Percentiles rank a stretch among this genome's conserved stretches.
These are phyloP conservation scores for Tupiocoris notatus DNA, from an alignment of 2,888 invertebrate species.

Conservation along the genomic window DNA sequence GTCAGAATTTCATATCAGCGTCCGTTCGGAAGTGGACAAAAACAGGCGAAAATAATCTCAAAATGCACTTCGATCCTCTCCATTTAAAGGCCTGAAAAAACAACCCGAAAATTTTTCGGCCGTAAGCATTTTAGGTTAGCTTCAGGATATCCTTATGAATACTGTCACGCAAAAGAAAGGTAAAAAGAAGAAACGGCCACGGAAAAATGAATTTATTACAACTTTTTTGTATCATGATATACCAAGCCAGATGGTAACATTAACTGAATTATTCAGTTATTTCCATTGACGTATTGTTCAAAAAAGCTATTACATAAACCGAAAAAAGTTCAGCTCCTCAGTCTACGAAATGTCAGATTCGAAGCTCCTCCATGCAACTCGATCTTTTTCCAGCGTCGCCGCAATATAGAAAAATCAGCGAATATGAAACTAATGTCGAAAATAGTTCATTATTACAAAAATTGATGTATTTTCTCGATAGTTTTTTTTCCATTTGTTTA, in stretches of 20 bases:
- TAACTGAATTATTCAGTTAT: conserved; percentile 27
- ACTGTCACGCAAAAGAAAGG: too few species aligned
- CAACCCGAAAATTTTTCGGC: too few species aligned
- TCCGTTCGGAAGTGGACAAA: too few species aligned
- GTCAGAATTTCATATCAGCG: too few species aligned
- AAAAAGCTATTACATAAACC: conserved; percentile 10
- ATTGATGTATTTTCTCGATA: conserved; percentile 22
- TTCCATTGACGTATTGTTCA: conserved; percentile 3
- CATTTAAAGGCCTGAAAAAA: too few species aligned
- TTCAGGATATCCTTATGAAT: too few species aligned
- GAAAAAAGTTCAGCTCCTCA: conserved; percentile 20
- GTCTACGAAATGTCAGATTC: conserved; percentile 26
- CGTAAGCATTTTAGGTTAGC: too few species aligned
- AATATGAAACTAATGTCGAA: conserved; percentile 40
- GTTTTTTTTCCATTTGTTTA: conserved; percentile 12
- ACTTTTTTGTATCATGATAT: conserved; percentile 23
- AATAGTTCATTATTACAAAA: conserved; percentile 41
- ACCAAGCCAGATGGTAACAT: conserved; percentile 31
- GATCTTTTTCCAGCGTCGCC: conserved; percentile 14
- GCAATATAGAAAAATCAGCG: conserved; percentile 38
- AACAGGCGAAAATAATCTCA: too few species aligned
- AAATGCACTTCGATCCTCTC: too few species aligned
- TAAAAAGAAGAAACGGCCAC: too few species aligned
- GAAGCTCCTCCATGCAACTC: neutral
- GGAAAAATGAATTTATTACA: conserved; percentile 37